These are phyloP conservation scores for Lasioglossum figueresi DNA, from an alignment of 2,888 invertebrate species.

Conservation along the genomic window DNA sequence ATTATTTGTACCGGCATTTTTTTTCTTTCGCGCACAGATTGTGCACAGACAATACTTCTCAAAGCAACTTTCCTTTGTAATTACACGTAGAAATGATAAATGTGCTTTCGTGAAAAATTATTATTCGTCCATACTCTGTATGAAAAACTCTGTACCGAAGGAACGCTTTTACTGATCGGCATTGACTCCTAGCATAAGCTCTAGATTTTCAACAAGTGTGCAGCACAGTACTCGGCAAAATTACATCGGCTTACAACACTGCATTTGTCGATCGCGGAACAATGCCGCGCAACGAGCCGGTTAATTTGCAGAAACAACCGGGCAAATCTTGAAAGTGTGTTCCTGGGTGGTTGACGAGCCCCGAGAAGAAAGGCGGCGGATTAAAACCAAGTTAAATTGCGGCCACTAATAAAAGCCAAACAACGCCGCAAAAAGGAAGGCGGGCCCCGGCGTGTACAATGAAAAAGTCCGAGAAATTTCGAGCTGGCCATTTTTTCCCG, in stretches of 20 bases:
- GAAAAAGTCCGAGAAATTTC: constrained; percentile 20
- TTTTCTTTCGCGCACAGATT: too few species aligned
- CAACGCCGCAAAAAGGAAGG: background rate
- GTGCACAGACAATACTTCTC: too few species aligned
- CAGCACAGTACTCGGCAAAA: background rate
- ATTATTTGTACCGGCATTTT: too few species aligned
- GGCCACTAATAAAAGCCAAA: constrained; percentile 30
- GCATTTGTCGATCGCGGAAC: background rate
- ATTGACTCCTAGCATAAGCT: background rate
- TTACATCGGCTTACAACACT: background rate
- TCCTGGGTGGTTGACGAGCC: background rate
- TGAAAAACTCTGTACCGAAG: too few species aligned
- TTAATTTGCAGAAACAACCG: constrained; percentile 8
- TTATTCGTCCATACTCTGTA: too few species aligned
- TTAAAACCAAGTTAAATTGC: constrained; percentile 43
- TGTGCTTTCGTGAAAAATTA: background rate
- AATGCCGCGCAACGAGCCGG: background rate
- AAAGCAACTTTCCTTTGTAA: too few species aligned
- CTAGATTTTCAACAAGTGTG: background rate
- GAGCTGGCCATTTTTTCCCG: constrained; percentile 18
- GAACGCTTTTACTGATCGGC: background rate
- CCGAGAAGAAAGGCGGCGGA: constrained; percentile 19
- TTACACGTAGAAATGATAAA: too few species aligned
- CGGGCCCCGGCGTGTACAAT: background rate
- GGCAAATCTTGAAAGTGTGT: background rate